Conservation (phyloP, 2,113 vertebrate species). For the Pantherophis guttatus region DNA sequence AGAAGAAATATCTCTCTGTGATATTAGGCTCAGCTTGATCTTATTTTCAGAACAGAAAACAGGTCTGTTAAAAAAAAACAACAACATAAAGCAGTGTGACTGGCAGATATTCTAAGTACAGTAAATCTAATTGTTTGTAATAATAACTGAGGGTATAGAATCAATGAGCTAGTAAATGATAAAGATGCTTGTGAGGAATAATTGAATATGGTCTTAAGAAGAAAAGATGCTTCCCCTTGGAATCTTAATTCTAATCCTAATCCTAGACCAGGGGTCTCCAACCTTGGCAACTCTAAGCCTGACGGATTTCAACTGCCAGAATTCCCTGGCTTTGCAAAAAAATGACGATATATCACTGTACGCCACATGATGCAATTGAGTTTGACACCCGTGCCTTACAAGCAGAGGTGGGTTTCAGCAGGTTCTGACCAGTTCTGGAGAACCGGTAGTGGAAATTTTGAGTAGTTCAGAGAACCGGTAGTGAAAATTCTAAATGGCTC, state of each 20-base stretch:
- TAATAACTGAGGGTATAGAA: not conserved
- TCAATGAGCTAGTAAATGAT: not conserved
- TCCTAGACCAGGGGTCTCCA: not conserved
- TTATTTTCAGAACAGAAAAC: not conserved
- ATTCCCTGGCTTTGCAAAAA: no score
- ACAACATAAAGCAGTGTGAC: not conserved
- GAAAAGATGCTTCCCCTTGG: not conserved
- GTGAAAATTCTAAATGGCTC: no score
- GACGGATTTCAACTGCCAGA: no score
- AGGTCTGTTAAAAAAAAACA: not conserved
- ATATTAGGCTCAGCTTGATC: not conserved
- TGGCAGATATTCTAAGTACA: not conserved
- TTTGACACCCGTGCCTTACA: no score
- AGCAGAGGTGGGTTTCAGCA: no score
- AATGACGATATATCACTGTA: no score
- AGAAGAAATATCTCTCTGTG: not conserved
- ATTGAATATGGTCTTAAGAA: not conserved
- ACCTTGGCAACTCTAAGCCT: no score
- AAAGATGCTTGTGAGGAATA: not conserved
- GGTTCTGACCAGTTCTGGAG: no score
- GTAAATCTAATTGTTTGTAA: not conserved
- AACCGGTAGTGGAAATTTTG: no score
- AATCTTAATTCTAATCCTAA: not conserved
- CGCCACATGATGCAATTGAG: no score
- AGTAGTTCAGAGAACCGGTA: no score